phyloP scores from a whole-genome alignment of 2,888 invertebrate genomes.

The Drosophila birchii region DNA sequence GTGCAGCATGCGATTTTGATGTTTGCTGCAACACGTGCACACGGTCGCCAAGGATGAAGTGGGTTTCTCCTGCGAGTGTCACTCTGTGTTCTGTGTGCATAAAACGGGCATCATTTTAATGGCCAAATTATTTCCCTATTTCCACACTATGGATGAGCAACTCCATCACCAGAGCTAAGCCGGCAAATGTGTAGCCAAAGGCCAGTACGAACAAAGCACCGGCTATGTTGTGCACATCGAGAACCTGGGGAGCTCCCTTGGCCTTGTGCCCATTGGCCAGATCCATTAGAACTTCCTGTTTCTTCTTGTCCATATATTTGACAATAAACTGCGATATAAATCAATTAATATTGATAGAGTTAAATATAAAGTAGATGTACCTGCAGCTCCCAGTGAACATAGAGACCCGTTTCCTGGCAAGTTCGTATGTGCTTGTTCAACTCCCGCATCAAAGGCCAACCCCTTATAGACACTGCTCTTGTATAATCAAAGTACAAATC shows the following conservation, averaged over 20 bases:
- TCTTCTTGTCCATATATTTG: slow-evolving; percentile 74
- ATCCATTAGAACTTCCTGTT: slow-evolving; percentile 72
- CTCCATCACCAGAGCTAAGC: slow-evolving; percentile 70
- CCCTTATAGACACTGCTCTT: slow-evolving; percentile 80
- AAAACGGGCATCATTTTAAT: slow-evolving; percentile 28
- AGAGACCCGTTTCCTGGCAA: slow-evolving; percentile 81
- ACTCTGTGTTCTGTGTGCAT: slow-evolving; percentile 7
- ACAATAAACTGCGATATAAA: slow-evolving; percentile 38
- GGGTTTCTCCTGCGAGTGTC: slow-evolving; percentile 11
- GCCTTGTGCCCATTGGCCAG: slow-evolving; percentile 64
- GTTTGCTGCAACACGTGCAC: slow-evolving; percentile 44
- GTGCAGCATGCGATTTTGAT: slow-evolving; percentile 44
- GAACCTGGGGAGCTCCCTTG: slow-evolving; percentile 71
- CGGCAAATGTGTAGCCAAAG: slow-evolving; percentile 74
- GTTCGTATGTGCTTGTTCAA: slow-evolving; percentile 77
- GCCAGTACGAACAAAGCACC: slow-evolving; percentile 78
- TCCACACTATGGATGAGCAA: slow-evolving; percentile 17
- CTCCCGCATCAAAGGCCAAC: slow-evolving; percentile 82
- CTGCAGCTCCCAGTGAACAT: slow-evolving; percentile 80
- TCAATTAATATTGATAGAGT: not conserved
- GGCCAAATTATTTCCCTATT: slow-evolving; percentile 32
- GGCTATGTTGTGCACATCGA: slow-evolving; percentile 81
- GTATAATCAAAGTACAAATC: slow-evolving; percentile 83
- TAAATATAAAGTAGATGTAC: slow-evolving; percentile 38
- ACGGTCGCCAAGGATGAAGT: slow-evolving; percentile 26